Evolutionary conservation across 2,113 vertebrate genomes (phyloP).

Genomic region (Lasiurus borealis): DNA sequence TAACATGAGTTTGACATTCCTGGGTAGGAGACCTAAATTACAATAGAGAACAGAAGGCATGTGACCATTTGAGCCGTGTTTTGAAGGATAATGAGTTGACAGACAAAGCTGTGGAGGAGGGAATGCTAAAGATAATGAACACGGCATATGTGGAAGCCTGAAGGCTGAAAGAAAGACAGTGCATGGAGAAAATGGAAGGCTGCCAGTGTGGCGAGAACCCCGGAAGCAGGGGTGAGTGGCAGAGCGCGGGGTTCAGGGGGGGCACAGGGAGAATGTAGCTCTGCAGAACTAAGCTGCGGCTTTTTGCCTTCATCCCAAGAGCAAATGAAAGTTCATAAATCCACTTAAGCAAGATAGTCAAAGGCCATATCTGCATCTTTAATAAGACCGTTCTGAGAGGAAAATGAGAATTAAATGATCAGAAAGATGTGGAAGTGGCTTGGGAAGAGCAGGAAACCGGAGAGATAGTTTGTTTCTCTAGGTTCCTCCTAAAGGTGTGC

Average conservation of each 20-base stretch:
- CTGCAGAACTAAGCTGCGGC: background rate
- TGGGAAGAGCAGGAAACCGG: background rate
- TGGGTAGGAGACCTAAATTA: background rate
- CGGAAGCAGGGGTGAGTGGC: background rate
- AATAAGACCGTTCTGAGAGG: background rate
- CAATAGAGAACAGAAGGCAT: background rate
- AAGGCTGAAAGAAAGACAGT: background rate
- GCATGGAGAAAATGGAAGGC: background rate
- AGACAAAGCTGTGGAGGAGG: background rate
- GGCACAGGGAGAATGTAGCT: rapidly evolving
- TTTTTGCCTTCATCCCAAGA: background rate
- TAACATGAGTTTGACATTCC: too few species aligned
- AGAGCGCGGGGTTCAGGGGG: background rate
- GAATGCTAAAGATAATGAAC: background rate
- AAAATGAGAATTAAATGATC: background rate
- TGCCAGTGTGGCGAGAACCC: background rate
- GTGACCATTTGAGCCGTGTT: background rate
- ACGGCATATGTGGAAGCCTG: background rate
- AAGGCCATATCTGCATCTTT: background rate
- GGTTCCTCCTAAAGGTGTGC: background rate
- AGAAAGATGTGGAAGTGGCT: background rate
- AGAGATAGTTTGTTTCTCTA: background rate
- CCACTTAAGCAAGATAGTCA: background rate
- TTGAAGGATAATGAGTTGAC: background rate
- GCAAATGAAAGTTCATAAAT: background rate